Conservation (phyloP, 2,888 invertebrate genomes). For the Luffia ferchaultella region DNA sequence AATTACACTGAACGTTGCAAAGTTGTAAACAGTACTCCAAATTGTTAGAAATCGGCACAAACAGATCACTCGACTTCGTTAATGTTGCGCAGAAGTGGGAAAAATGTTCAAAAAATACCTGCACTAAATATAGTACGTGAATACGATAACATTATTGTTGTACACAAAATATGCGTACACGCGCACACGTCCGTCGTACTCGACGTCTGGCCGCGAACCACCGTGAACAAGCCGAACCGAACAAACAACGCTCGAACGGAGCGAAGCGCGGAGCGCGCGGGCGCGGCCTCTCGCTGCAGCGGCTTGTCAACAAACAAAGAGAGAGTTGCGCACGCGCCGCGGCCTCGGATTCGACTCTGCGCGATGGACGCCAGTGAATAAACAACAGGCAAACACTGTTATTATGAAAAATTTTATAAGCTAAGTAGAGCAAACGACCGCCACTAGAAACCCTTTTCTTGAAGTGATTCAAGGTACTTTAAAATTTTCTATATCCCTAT, state of each 20-base stretch:
- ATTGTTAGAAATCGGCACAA: constrained; percentile 20
- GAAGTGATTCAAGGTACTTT: no score
- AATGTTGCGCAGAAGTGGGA: constrained; percentile 33
- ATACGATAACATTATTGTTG: constrained; percentile 33
- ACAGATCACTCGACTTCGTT: constrained; percentile 37
- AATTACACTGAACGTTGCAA: not conserved
- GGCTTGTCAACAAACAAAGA: constrained; percentile 62
- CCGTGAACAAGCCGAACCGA: constrained; percentile 17
- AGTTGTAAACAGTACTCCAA: not conserved
- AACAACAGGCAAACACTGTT: not conserved
- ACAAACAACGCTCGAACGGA: constrained; percentile 13
- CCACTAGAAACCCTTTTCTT: no score
- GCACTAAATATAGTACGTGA: constrained; percentile 46
- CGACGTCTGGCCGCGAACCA: constrained; percentile 35
- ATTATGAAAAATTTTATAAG: no score
- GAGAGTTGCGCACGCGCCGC: constrained; percentile 41
- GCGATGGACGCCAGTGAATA: not conserved
- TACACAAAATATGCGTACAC: constrained; percentile 16
- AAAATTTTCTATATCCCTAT: no score
- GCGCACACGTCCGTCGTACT: constrained; percentile 28
- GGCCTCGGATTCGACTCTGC: constrained; percentile 24
- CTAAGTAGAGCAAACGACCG: no score
- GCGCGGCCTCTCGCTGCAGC: constrained; percentile 9
- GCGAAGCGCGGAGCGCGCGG: constrained; percentile 27
- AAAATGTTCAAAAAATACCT: constrained; percentile 32